A percentile compares a stretch with the other conserved stretches of the same genome.
Conservation (phyloP, 2,797 vertebrate species). For the Cygnus olor region DNA sequence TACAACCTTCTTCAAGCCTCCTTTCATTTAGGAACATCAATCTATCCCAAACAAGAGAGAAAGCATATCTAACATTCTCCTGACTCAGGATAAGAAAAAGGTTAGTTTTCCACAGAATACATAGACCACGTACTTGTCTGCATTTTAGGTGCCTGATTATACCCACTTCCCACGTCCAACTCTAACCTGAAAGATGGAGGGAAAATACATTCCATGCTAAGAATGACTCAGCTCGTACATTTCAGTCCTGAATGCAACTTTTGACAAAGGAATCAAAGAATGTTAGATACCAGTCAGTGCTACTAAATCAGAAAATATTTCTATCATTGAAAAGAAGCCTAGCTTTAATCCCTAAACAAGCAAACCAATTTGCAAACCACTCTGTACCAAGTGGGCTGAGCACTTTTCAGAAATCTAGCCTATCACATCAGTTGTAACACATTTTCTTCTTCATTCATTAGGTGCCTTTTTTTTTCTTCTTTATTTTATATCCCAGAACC, state of each 20-base stretch:
- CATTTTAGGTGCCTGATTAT: not conserved
- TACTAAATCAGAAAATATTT: not conserved
- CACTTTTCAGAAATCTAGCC: not conserved
- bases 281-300: not conserved
- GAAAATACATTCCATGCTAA: not conserved
- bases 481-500: not conserved
- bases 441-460: not conserved
- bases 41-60: not conserved
- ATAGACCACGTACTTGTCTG: not conserved
- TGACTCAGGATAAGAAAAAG: not conserved
- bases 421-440: not conserved
- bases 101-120: not conserved
- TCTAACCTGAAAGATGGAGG: not conserved
- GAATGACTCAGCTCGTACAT: not conserved
- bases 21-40: not conserved
- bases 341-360: not conserved
- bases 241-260: not conserved
- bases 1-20: not conserved
- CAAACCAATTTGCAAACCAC: not conserved
- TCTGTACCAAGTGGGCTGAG: not conserved
- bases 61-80: not conserved
- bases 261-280: not conserved
- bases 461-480: not conserved
- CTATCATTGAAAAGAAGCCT: not conserved
- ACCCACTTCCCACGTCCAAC: not conserved